phyloP scores from a whole-genome alignment of 2,113 vertebrate genomes.

The Cisticola juncidis region DNA sequence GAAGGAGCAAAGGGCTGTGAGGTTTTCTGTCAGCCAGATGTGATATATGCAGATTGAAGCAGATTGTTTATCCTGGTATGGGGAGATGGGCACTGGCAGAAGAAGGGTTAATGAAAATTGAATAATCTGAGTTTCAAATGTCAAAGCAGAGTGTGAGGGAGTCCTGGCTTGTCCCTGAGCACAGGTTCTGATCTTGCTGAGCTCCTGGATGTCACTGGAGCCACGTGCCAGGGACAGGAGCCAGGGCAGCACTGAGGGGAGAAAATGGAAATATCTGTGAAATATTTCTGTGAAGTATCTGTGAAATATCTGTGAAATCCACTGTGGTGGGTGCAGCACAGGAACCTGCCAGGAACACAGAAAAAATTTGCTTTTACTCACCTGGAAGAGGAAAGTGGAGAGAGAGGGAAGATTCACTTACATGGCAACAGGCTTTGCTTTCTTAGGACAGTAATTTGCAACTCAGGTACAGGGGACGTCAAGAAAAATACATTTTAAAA shows the following conservation, averaged over 20 bases:
- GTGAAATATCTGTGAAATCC: not conserved
- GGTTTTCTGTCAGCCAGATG: not conserved
- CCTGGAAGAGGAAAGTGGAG: not conserved
- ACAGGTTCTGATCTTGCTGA: not conserved
- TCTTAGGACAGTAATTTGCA: not conserved
- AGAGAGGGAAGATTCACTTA: not conserved
- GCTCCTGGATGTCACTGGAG: not conserved
- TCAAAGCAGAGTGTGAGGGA: not conserved
- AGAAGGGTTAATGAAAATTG: not conserved
- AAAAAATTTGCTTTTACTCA: not conserved
- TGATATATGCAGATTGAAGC: not conserved
- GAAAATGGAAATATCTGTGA: not conserved
- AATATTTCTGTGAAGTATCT: no score
- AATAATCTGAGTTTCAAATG: not conserved
- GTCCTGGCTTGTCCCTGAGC: not conserved
- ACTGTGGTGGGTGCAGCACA: not conserved
- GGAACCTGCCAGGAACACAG: not conserved
- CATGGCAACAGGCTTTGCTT: not conserved
- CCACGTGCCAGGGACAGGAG: not conserved
- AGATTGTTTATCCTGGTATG: not conserved
- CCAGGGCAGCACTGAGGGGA: not conserved
- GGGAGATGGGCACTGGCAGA: not conserved
- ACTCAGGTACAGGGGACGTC: not conserved
- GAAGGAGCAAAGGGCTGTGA: not conserved
- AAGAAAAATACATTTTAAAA: not conserved